A percentile compares a stretch with the other conserved stretches of the same genome.
Evolutionary conservation across 2,888 invertebrate genomes (phyloP).

Genomic region (Chrysotoxum bicinctum): DNA sequence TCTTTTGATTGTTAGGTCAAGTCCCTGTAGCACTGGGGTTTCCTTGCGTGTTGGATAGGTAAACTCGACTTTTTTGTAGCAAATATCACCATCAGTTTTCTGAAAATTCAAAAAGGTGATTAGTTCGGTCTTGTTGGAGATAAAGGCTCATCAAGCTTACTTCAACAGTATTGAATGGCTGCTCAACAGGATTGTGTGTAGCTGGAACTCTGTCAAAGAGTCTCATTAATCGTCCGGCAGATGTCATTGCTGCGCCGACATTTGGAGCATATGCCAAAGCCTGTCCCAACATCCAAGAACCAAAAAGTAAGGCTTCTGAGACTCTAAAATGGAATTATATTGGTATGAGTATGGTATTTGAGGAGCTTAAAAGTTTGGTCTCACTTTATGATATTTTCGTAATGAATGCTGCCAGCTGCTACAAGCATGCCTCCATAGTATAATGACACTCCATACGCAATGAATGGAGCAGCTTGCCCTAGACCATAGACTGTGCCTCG

Average conservation of each 20-base stretch:
- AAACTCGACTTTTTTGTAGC: constrained; percentile 88
- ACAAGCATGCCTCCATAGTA: constrained; percentile 89
- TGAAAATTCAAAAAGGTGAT: constrained; percentile 76
- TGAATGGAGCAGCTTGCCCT: constrained; percentile 87
- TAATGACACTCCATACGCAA: constrained; percentile 87
- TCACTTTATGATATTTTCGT: constrained; percentile 87
- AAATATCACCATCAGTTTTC: constrained; percentile 87
- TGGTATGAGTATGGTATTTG: background rate
- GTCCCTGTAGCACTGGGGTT: constrained; percentile 87
- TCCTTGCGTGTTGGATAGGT: constrained; percentile 92
- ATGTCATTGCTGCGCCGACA: constrained; percentile 87
- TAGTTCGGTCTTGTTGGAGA: background rate
- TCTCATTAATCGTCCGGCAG: constrained; percentile 87
- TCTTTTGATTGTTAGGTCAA: constrained; percentile 86
- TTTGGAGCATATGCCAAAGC: constrained; percentile 90
- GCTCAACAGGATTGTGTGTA: constrained; percentile 82
- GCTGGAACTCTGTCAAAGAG: constrained; percentile 85
- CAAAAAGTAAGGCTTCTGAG: constrained; percentile 89
- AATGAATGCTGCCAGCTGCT: constrained; percentile 84
- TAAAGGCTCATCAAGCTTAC: constrained; percentile 71
- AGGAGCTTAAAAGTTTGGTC: constrained; percentile 73
- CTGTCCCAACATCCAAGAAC: constrained; percentile 91
- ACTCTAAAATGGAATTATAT: constrained; percentile 82
- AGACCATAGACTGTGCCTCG: constrained; percentile 87
- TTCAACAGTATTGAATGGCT: constrained; percentile 78